phyloP scores from a whole-genome alignment of 2,113 vertebrate genomes.

The Irena cyanogastra region DNA sequence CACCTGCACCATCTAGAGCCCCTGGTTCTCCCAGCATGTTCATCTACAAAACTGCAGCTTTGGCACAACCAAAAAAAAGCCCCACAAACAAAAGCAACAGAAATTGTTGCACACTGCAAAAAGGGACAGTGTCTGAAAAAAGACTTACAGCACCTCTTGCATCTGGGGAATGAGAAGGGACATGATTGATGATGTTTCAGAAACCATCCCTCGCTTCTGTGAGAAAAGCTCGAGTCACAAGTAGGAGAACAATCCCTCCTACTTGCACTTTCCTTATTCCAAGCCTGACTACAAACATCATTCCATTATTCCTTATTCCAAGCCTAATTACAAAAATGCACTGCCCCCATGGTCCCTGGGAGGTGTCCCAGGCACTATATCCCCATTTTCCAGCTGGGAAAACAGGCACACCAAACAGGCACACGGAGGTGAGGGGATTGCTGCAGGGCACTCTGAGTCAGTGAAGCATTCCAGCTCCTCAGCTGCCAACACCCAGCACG shows the following conservation, averaged over 20 bases:
- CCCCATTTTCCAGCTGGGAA: background rate
- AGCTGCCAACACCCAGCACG: background rate
- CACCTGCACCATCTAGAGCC: conserved; percentile 53
- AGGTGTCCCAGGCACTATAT: background rate
- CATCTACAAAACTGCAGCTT: background rate
- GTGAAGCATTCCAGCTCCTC: background rate
- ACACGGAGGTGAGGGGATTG: background rate
- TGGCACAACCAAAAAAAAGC: background rate
- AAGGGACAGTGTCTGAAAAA: background rate
- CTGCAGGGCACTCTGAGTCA: conserved; percentile 30
- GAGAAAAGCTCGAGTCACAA: background rate
- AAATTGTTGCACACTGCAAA: background rate
- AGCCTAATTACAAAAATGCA: background rate
- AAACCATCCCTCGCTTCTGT: background rate
- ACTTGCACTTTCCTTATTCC: background rate
- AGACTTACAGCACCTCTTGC: background rate
- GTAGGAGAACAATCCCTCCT: background rate
- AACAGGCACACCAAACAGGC: background rate
- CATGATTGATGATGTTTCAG: rapidly evolving
- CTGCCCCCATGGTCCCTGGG: background rate
- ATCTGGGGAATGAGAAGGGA: background rate
- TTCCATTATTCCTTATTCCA: background rate
- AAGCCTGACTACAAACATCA: background rate
- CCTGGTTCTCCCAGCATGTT: background rate
- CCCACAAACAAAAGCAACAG: background rate